These are phyloP conservation scores for Nestor notabilis DNA, from an alignment of 2,113 vertebrate species.

Conservation along the genomic window DNA sequence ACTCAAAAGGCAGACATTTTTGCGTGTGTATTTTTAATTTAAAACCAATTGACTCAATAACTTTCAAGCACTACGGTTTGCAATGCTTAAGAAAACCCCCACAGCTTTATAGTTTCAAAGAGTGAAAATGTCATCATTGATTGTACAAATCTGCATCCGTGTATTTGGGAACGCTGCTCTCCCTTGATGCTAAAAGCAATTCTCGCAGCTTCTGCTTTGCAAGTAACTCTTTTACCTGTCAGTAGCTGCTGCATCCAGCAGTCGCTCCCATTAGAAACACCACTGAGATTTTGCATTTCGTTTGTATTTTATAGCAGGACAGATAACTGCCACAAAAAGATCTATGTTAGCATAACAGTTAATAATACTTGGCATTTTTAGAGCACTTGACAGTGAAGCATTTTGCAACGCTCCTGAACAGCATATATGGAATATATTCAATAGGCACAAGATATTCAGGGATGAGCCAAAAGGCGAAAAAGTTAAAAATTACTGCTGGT, in stretches of 20 bases:
- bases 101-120: not conserved
- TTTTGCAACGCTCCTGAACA: not conserved
- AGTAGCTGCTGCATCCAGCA: not conserved
- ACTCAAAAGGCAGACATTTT: not conserved
- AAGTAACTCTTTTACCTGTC: not conserved
- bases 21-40: not conserved
- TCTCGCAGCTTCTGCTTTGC: not conserved
- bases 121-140: not conserved
- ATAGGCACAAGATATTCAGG: not conserved
- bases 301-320: not conserved
- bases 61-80: not conserved
- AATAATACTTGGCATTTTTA: not conserved
- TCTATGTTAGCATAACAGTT: accelerated
- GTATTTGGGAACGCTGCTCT: not conserved
- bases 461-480: accelerated
- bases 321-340: not conserved
- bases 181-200: not conserved
- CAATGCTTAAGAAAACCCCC: not conserved
- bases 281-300: not conserved
- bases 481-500: not conserved
- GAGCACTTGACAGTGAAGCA: not conserved
- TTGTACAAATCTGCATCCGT: not conserved
- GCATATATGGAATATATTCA: not conserved
- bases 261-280: not conserved
- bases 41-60: not conserved